phyloP scores from a whole-genome alignment of 2,888 invertebrate species.

The Pemphredon lugubris region DNA sequence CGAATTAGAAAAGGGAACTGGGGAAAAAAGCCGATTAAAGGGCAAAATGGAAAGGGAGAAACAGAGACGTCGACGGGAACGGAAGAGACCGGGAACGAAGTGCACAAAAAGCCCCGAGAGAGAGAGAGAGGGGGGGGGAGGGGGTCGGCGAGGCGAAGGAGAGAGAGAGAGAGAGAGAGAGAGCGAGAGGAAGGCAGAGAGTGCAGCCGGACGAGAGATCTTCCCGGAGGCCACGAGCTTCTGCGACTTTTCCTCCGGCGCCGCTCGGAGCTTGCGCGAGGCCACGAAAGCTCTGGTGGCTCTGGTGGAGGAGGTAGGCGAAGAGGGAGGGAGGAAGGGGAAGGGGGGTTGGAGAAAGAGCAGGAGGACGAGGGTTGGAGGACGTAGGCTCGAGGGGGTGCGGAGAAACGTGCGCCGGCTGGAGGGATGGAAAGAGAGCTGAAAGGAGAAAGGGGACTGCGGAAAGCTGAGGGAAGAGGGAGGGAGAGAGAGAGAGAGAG shows the following conservation, averaged over 20 bases:
- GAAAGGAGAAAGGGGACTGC: slow-evolving; percentile 49
- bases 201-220: slow-evolving; percentile 25
- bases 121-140: no score
- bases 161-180: not conserved
- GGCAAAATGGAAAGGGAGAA: not conserved
- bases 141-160: not conserved
- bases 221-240: slow-evolving; percentile 64
- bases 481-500: slow-evolving; percentile 29
- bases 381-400: slow-evolving; percentile 74
- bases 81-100: no score
- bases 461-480: slow-evolving; percentile 34
- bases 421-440: slow-evolving; percentile 28
- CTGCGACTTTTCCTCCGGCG: slow-evolving; percentile 71
- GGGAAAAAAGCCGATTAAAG: not conserved
- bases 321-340: slow-evolving; percentile 13
- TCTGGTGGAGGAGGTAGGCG: slow-evolving; percentile 4
- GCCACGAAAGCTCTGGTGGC: slow-evolving; percentile 38
- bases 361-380: slow-evolving; percentile 73
- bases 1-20: not conserved
- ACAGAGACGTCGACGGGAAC: no score
- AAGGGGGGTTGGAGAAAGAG: slow-evolving; percentile 32
- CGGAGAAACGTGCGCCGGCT: slow-evolving; percentile 63
- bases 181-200: not conserved
- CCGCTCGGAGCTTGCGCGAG: slow-evolving; percentile 60
- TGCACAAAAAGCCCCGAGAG: no score